A percentile compares a stretch with the other conserved stretches of the same genome.
These are phyloP conservation scores for Watsonalla binaria DNA, from an alignment of 2,888 invertebrate genomes.

Conservation along the genomic window DNA sequence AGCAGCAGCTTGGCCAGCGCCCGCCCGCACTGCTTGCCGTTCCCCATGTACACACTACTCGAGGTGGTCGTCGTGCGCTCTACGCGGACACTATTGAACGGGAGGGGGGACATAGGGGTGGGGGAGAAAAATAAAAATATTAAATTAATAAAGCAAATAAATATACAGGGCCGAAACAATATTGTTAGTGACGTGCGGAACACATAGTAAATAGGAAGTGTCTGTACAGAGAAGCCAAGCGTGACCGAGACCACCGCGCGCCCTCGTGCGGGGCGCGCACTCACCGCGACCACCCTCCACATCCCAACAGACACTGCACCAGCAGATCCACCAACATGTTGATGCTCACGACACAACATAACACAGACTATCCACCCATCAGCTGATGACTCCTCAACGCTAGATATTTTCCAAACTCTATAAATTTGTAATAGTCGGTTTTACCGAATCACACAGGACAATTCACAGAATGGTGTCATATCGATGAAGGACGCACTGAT, in stretches of 20 bases:
- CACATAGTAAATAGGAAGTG: conserved; percentile 21
- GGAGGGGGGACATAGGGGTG: conserved; percentile 22
- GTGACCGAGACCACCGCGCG: not conserved
- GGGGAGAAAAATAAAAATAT: conserved; percentile 38
- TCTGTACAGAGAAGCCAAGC: conserved; percentile 22
- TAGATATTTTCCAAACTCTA: no score
- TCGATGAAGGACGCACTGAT: no score
- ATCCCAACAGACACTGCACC: no score
- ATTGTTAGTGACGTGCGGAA: conserved; percentile 53
- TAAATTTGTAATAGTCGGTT: no score
- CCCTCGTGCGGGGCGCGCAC: not conserved
- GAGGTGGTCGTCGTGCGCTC: conserved; percentile 44
- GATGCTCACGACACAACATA: no score
- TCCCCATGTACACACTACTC: conserved; percentile 35
- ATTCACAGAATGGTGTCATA: no score
- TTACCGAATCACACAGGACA: no score
- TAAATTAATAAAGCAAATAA: conserved; percentile 50
- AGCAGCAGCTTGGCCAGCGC: conserved; percentile 49
- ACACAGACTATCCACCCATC: no score
- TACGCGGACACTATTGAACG: conserved; percentile 40
- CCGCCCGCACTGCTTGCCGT: conserved; percentile 40
- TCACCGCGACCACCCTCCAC: not conserved
- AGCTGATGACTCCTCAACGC: no score
- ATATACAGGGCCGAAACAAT: conserved; percentile 22
- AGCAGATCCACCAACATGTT: no score